Conservation (phyloP, 2,113 vertebrate genomes). For the Nestor notabilis region DNA sequence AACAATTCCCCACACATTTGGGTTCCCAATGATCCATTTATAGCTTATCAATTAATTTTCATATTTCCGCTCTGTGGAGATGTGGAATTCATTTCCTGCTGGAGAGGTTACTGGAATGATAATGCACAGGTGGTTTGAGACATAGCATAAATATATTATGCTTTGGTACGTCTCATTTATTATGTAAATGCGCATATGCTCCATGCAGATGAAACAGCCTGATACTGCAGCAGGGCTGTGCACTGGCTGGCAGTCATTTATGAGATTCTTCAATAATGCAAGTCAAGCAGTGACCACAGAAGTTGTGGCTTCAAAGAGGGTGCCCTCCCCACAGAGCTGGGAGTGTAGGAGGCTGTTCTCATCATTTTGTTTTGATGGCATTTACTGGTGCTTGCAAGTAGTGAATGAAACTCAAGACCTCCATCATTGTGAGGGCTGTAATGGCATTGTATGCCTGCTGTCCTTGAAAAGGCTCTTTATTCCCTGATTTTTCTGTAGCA, state of each 20-base stretch:
- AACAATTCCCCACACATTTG: slow-evolving; percentile 9
- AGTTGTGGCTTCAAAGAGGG: neutral
- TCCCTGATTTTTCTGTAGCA: neutral
- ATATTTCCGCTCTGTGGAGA: slow-evolving; percentile 9
- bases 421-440: neutral
- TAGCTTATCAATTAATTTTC: slow-evolving; percentile 54
- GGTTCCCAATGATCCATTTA: slow-evolving; percentile 31
- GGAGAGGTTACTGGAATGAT: slow-evolving; percentile 50
- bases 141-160: slow-evolving; percentile 67
- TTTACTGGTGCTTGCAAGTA: neutral
- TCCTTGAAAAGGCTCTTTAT: neutral
- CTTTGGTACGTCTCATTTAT: slow-evolving; percentile 60
- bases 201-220: slow-evolving; percentile 3
- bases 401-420: neutral
- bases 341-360: neutral
- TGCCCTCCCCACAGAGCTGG: neutral
- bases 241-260: neutral
- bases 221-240: neutral
- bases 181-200: slow-evolving; percentile 31
- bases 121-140: slow-evolving; percentile 54
- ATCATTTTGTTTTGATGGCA: neutral
- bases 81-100: slow-evolving; percentile 59
- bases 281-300: neutral
- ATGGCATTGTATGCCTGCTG: neutral
- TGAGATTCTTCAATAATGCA: slow-evolving; percentile 30